Percentiles rank a stretch among this genome's conserved stretches.
Conservation (phyloP, 2,797 vertebrate species). For the Synanceia verrucosa region DNA sequence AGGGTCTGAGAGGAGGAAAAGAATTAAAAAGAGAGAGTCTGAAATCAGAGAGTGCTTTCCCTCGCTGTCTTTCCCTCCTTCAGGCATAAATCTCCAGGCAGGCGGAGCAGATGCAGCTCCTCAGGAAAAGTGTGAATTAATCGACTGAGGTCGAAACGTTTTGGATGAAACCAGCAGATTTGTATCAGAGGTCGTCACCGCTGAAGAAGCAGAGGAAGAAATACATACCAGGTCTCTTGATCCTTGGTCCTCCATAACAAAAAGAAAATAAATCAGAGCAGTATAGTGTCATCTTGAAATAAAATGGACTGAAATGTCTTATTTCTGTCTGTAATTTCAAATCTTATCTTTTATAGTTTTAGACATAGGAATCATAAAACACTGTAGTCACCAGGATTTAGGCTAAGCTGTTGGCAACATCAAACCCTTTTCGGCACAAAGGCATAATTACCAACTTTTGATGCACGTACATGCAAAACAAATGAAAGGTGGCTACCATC, state of each 20-base stretch:
- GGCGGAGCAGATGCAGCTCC: slow-evolving; percentile 73
- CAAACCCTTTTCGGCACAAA: neutral
- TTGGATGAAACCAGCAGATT: slow-evolving; percentile 42
- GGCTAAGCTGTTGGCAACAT: neutral
- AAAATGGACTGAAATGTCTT: too few relatives aligned
- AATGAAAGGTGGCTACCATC: neutral
- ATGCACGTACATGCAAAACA: neutral
- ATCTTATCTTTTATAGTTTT: neutral
- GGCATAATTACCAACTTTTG: neutral
- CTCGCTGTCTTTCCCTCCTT: slow-evolving; percentile 45
- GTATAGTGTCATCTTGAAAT: too few relatives aligned
- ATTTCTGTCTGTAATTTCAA: neutral
- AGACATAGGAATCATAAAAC: neutral
- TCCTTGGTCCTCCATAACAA: too few relatives aligned
- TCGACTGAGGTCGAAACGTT: slow-evolving; percentile 58
- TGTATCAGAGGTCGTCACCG: slow-evolving; percentile 30
- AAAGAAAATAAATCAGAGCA: too few relatives aligned
- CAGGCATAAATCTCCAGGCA: slow-evolving; percentile 68
- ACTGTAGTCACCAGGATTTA: neutral
- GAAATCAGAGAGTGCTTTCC: slow-evolving; percentile 69
- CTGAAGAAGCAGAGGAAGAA: neutral
- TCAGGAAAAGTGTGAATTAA: slow-evolving; percentile 80
- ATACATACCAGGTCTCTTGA: too few relatives aligned
- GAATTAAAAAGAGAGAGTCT: slow-evolving; percentile 47
- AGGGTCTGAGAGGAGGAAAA: slow-evolving; percentile 47